phyloP scores from a whole-genome alignment of 2,113 vertebrate species.

The Cephalopholis sonnerati region DNA sequence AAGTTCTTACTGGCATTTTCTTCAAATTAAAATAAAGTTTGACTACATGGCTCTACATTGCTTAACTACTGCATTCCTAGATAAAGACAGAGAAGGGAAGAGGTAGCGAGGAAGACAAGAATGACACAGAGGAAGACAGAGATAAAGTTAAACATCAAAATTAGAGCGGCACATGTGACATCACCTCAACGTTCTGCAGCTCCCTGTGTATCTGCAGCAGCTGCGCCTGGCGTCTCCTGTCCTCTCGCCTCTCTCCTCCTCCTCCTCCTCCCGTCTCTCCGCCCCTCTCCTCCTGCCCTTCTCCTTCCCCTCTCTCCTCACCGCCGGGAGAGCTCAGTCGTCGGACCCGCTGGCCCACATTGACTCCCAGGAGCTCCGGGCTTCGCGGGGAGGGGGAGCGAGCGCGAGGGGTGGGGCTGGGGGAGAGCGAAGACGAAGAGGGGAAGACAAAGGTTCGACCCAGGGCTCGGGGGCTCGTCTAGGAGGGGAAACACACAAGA shows the following conservation, averaged over 20 bases:
- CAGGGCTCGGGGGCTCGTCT: constrained; percentile 71
- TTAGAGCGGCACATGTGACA: not conserved
- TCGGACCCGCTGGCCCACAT: constrained; percentile 83
- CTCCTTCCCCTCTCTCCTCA: constrained; percentile 60
- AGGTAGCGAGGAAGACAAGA: not conserved
- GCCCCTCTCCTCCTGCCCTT: constrained; percentile 51
- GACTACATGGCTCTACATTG: not conserved
- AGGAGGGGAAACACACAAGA: constrained; percentile 1
- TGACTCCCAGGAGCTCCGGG: constrained; percentile 74
- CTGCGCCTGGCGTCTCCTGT: constrained; percentile 83
- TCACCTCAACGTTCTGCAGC: constrained; percentile 95
- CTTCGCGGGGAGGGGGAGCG: constrained; percentile 74
- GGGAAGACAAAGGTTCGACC: constrained; percentile 85
- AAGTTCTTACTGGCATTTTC: too few species aligned
- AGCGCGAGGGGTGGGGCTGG: constrained; percentile 36
- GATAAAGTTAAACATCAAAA: not conserved
- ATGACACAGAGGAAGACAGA: not conserved
- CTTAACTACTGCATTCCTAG: not conserved
- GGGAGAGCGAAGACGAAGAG: constrained; percentile 63
- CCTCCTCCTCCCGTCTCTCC: constrained; percentile 61
- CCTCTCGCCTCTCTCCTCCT: constrained; percentile 65
- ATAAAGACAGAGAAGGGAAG: not conserved
- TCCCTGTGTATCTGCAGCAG: constrained; percentile 87
- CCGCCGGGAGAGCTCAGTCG: constrained; percentile 78
- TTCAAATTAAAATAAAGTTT: constrained; percentile 5